Conservation (phyloP, 2,888 invertebrate genomes). For the Leucophora obtusa region DNA sequence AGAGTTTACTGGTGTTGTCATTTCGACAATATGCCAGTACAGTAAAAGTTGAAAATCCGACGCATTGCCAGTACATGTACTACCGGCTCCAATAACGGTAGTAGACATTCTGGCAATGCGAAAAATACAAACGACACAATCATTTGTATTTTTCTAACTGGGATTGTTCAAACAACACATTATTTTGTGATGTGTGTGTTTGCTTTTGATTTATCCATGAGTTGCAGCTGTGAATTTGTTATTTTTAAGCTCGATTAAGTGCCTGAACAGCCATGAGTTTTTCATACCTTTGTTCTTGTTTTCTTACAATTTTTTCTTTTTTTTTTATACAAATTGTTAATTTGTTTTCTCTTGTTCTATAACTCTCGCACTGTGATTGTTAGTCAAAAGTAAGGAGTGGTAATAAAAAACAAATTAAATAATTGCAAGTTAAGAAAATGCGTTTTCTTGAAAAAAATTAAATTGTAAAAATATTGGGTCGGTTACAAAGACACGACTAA, state of each 20-base stretch:
- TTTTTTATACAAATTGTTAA: conserved; percentile 28
- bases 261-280: conserved; percentile 56
- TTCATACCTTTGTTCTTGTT: conserved; percentile 31
- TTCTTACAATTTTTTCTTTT: conserved; percentile 14
- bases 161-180: conserved; percentile 33
- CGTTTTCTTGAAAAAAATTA: conserved; percentile 11
- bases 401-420: conserved; percentile 13
- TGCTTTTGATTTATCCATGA: conserved; percentile 47
- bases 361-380: conserved; percentile 15
- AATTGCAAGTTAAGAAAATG: conserved; percentile 17
- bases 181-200: conserved; percentile 14
- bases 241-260: conserved; percentile 67
- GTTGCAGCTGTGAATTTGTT: conserved; percentile 59
- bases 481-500: no score
- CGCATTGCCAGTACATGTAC: no score
- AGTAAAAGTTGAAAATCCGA: no score
- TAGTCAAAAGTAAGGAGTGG: neutral
- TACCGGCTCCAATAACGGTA: no score
- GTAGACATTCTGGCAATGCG: no score
- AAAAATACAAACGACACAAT: no score
- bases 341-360: conserved; percentile 1
- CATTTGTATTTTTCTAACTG: no score
- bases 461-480: neutral
- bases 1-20: no score
- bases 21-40: no score